Evolutionary conservation across 2,888 invertebrate genomes (phyloP).

Genomic region (Oxytorus armatus): DNA sequence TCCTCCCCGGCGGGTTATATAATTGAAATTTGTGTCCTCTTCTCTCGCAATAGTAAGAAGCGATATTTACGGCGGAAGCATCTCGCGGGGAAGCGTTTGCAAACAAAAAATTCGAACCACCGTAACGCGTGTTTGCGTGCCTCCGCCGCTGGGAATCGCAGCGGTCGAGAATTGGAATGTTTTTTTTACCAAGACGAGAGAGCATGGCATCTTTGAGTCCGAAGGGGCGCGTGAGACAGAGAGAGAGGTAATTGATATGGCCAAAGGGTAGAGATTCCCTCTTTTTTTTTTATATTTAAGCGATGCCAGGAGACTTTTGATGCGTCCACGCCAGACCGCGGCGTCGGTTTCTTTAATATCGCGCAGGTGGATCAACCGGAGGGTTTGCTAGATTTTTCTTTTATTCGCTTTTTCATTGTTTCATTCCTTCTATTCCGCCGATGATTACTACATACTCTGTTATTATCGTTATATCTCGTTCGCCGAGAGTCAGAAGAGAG

Average conservation of each 20-base stretch:
- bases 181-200: conserved; percentile 22
- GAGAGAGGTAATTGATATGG: conserved; percentile 56
- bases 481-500: too few species aligned
- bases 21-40: not conserved
- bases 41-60: conserved; percentile 6
- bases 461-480: too few species aligned
- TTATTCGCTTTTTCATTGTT: conserved; percentile 10
- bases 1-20: conserved; percentile 12
- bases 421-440: not conserved
- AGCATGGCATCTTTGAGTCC: not conserved
- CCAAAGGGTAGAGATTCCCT: conserved; percentile 30
- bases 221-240: not conserved
- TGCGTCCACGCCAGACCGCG: conserved; percentile 36
- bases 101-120: too few species aligned
- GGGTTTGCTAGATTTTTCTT: conserved; percentile 1
- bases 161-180: conserved; percentile 12
- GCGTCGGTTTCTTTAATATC: conserved; percentile 44
- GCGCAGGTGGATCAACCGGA: conserved; percentile 51
- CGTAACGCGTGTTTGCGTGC: conserved; percentile 1
- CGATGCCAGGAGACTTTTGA: conserved; percentile 33
- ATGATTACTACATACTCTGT: not conserved
- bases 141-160: not conserved
- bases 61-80: not conserved
- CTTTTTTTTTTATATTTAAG: conserved; percentile 35
- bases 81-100: too few species aligned